These are phyloP conservation scores for Cosmorhoe ocellata DNA, from an alignment of 2,888 invertebrate genomes.

Conservation along the genomic window DNA sequence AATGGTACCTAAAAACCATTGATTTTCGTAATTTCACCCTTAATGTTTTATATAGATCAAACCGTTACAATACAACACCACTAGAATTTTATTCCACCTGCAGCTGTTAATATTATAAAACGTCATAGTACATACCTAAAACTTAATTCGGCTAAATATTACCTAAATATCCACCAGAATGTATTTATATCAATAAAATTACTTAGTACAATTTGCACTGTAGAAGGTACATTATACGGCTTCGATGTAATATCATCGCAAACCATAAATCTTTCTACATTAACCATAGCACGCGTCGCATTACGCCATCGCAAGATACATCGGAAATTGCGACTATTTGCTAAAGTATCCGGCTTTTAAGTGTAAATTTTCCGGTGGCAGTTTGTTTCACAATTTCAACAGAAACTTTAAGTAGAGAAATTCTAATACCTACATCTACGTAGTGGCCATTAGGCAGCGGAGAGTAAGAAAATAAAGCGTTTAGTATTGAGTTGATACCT, in stretches of 20 bases:
- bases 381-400: slow-evolving; percentile 62
- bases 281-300: slow-evolving; percentile 48
- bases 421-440: not conserved
- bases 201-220: slow-evolving; percentile 4
- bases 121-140: too few species aligned
- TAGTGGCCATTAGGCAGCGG: too few species aligned
- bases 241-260: slow-evolving; percentile 41
- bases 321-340: slow-evolving; percentile 78
- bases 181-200: too few species aligned
- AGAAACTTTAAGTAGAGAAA: slow-evolving; percentile 22
- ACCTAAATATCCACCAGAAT: too few species aligned
- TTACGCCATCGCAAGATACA: slow-evolving; percentile 63
- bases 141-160: too few species aligned
- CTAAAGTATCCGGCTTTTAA: slow-evolving; percentile 77
- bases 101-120: too few species aligned
- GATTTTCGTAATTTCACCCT: too few species aligned
- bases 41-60: too few species aligned
- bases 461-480: too few species aligned
- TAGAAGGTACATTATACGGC: slow-evolving; percentile 3
- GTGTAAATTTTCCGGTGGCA: slow-evolving; percentile 79
- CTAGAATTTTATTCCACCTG: too few species aligned
- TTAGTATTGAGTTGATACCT: not conserved
- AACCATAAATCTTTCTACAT: slow-evolving; percentile 49
- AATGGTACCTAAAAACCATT: too few species aligned
- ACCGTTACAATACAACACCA: too few species aligned